A percentile compares a stretch with the other conserved stretches of the same genome.
Conservation (phyloP, 2,888 invertebrate species). For the Eubasilissa splendida region DNA sequence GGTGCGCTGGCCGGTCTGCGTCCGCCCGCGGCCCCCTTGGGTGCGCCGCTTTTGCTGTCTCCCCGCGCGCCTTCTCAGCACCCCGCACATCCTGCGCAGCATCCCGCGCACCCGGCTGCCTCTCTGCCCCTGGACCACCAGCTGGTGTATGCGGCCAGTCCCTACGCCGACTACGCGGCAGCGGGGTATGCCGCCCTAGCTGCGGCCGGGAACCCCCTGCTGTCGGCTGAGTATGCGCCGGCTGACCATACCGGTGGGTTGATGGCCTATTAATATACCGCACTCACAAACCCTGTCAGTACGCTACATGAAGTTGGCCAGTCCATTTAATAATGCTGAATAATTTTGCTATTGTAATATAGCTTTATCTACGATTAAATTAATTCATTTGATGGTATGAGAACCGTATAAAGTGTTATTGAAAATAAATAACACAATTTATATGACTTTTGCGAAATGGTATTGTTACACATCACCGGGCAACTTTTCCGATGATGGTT, state of each 20-base stretch:
- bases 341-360: too few relatives aligned
- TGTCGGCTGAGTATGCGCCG: conserved; percentile 85
- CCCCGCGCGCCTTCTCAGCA: conserved; percentile 78
- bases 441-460: too few relatives aligned
- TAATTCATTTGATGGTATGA: too few relatives aligned
- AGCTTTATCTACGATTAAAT: too few relatives aligned
- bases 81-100: conserved; percentile 68
- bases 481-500: too few relatives aligned
- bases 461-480: too few relatives aligned
- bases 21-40: conserved; percentile 83
- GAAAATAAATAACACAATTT: too few relatives aligned
- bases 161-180: conserved; percentile 87
- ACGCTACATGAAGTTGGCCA: too few relatives aligned
- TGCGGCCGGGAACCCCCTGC: conserved; percentile 83
- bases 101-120: conserved; percentile 70
- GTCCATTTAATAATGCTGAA: too few relatives aligned
- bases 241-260: conserved; percentile 96
- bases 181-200: conserved; percentile 88
- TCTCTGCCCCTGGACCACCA: conserved; percentile 83
- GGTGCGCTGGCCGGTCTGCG: conserved; percentile 76
- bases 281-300: background rate
- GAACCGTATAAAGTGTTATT: too few relatives aligned
- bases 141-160: conserved; percentile 86
- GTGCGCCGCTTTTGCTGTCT: conserved; percentile 94
- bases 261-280: conserved; percentile 67